A percentile compares a stretch with the other conserved stretches of the same genome.
phyloP scores from a whole-genome alignment of 2,888 invertebrate species.

The Beris chalybata region DNA sequence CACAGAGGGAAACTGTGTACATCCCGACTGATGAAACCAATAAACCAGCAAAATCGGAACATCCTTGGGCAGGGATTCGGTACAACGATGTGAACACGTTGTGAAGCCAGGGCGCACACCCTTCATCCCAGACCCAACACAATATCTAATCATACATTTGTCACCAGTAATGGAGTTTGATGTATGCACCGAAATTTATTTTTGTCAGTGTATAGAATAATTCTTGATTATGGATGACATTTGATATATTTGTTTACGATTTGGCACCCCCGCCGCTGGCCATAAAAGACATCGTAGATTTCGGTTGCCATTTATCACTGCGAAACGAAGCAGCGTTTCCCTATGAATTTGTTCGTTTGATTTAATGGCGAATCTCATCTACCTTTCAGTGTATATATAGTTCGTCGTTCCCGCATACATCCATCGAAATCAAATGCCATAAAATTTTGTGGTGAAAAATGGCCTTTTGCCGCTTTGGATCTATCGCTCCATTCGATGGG shows the following conservation, averaged over 20 bases:
- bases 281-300: constrained; percentile 9
- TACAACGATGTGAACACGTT: constrained; percentile 16
- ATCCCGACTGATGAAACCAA: constrained; percentile 25
- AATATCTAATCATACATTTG: constrained; percentile 36
- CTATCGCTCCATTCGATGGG: background rate
- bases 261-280: constrained; percentile 6
- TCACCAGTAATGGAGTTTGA: constrained; percentile 37
- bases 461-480: constrained; percentile 18
- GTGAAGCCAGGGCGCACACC: constrained; percentile 10
- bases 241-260: constrained; percentile 40
- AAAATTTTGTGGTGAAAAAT: constrained; percentile 39
- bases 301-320: constrained; percentile 11
- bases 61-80: constrained; percentile 28
- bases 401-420: background rate
- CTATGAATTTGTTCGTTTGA: constrained; percentile 24
- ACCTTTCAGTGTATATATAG: constrained; percentile 1
- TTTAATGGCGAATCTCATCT: constrained; percentile 26
- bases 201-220: constrained; percentile 36
- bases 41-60: constrained; percentile 29
- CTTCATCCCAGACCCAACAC: background rate
- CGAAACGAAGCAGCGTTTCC: background rate
- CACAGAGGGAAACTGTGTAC: background rate
- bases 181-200: constrained; percentile 35
- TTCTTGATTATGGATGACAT: constrained; percentile 40
- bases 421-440: constrained; percentile 37